Conservation (phyloP, 2,888 invertebrate species). For the Drepanosiphum platanoidis region DNA sequence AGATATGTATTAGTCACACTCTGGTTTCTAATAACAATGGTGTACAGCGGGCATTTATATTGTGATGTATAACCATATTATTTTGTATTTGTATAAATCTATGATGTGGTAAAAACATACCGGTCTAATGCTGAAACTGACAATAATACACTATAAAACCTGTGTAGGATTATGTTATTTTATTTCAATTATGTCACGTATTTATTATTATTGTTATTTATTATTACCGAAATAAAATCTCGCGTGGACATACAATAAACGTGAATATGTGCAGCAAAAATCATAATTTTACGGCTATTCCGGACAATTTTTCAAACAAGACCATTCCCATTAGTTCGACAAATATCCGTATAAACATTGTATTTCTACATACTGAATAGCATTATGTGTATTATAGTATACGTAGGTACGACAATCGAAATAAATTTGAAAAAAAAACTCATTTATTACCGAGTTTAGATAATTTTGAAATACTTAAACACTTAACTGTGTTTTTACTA, state of each 20-base stretch:
- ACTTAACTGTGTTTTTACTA: not conserved
- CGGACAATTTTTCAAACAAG: not conserved
- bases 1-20: not conserved
- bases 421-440: not conserved
- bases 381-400: too few species aligned
- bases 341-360: not conserved
- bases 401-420: not conserved
- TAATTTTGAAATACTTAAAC: not conserved
- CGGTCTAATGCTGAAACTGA: not conserved
- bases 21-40: too few species aligned
- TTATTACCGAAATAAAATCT: not conserved
- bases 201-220: not conserved
- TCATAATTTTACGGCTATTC: constrained; percentile 4
- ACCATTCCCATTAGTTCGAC: not conserved
- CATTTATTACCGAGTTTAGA: too few species aligned
- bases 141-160: not conserved
- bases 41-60: not conserved
- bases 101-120: not conserved
- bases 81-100: not conserved
- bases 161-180: not conserved
- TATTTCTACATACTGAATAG: constrained; percentile 1
- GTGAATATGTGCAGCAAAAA: not conserved
- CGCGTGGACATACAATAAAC: not conserved
- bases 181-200: not conserved
- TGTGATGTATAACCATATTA: too few species aligned